These are phyloP conservation scores for Sebastes hubbsi DNA, from an alignment of 2,797 vertebrate species.

Conservation along the genomic window DNA sequence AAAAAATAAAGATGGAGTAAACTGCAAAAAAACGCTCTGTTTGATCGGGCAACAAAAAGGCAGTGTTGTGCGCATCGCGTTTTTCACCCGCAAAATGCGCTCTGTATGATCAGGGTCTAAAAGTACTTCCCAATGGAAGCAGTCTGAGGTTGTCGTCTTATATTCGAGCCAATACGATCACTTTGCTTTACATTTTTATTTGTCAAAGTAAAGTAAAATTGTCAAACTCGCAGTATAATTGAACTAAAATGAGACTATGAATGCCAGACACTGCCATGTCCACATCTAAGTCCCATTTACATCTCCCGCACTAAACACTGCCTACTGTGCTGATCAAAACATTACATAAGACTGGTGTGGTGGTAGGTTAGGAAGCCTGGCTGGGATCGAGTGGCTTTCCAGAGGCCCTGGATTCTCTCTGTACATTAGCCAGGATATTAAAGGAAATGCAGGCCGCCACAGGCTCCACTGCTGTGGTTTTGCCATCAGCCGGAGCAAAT, in stretches of 20 bases:
- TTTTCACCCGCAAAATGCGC: no score
- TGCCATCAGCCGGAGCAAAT: conserved; percentile 80
- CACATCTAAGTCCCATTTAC: conserved; percentile 64
- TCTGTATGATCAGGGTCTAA: no score
- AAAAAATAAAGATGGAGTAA: no score
- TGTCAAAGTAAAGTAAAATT: not conserved
- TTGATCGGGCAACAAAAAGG: no score
- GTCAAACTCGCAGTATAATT: conserved; percentile 2
- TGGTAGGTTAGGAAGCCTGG: conserved; percentile 69
- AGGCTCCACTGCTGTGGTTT: conserved; percentile 78
- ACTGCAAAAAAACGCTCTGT: no score
- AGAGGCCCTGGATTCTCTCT: conserved; percentile 77
- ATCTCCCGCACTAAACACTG: conserved; percentile 49
- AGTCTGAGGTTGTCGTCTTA: not conserved
- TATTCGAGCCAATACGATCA: not conserved
- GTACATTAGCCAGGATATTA: conserved; percentile 83
- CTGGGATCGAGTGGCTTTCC: conserved; percentile 70
- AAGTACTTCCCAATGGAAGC: not conserved
- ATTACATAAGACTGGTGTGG: conserved; percentile 76
- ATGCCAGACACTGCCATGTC: conserved; percentile 45
- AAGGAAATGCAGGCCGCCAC: conserved; percentile 82
- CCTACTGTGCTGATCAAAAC: conserved; percentile 69
- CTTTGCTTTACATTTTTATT: not conserved
- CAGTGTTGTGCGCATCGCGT: no score
- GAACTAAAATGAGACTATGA: conserved; percentile 22